Percentiles rank a stretch among this genome's conserved stretches.
Conservation (phyloP, 2,113 vertebrate species). For the Grammomys surdaster region DNA sequence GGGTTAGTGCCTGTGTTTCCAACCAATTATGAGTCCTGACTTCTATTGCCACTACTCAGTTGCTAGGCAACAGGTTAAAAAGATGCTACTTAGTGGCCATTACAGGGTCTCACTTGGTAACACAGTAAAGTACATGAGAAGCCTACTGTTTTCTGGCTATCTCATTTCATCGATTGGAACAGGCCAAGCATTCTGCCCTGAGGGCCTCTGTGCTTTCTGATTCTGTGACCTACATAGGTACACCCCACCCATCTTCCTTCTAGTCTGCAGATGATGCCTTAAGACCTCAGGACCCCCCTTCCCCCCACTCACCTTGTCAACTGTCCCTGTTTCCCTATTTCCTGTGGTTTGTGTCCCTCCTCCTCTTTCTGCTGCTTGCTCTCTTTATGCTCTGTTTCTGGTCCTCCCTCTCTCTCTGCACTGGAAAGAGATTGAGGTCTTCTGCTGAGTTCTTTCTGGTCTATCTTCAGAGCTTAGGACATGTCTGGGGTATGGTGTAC, state of each 20-base stretch:
- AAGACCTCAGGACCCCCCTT: accelerated
- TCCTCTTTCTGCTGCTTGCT: background rate
- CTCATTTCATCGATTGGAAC: background rate
- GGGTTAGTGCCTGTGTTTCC: background rate
- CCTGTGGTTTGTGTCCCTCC: background rate
- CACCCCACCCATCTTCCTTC: accelerated
- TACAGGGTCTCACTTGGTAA: background rate
- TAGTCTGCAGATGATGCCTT: background rate
- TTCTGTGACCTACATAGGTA: background rate
- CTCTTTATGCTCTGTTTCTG: accelerated
- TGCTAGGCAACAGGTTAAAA: background rate
- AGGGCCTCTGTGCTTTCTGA: background rate
- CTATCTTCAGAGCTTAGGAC: background rate
- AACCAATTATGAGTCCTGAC: background rate
- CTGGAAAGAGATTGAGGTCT: background rate
- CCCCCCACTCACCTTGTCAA: background rate
- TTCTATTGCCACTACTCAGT: background rate
- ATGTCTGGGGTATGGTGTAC: accelerated
- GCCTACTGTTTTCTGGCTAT: background rate
- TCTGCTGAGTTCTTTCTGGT: background rate
- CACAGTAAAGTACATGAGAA: background rate
- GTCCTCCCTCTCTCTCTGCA: background rate
- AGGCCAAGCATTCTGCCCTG: accelerated
- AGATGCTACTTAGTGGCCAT: background rate
- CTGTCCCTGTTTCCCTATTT: no score